These are phyloP conservation scores for Meiosimyza platycephala DNA, from an alignment of 2,888 invertebrate species.

Conservation along the genomic window DNA sequence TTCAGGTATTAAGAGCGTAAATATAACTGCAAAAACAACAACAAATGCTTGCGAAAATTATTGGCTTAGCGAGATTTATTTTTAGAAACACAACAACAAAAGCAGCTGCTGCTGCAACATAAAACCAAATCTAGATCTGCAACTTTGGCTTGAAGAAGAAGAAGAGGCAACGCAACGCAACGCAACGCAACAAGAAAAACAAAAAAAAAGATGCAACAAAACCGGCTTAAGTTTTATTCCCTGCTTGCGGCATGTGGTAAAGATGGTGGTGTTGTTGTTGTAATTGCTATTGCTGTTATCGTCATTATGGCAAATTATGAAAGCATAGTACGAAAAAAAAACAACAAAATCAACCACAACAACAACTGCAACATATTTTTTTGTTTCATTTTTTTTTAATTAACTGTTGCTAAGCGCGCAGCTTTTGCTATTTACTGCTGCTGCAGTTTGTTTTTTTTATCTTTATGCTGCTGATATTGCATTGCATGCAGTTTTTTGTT, in stretches of 20 bases:
- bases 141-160: background rate
- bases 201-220: too few relatives aligned
- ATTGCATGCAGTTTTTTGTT: background rate
- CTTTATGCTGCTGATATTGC: background rate
- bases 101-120: background rate
- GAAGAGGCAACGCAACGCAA: background rate
- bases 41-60: background rate
- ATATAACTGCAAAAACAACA: slow-evolving; percentile 17
- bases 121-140: background rate
- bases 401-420: slow-evolving; percentile 18
- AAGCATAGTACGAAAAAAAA: slow-evolving; percentile 6
- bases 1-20: background rate
- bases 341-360: slow-evolving; percentile 6
- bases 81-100: background rate
- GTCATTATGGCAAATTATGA: too few relatives aligned
- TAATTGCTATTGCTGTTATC: slow-evolving; percentile 41
- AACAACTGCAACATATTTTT: background rate
- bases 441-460: slow-evolving; percentile 18
- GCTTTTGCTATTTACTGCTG: slow-evolving; percentile 7
- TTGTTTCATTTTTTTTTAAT: background rate
- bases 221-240: too few relatives aligned
- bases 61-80: background rate
- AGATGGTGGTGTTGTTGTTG: slow-evolving; percentile 27
- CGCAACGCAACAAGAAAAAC: background rate
- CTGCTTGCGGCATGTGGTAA: background rate